A percentile compares a stretch with the other conserved stretches of the same genome.
These are phyloP conservation scores for Malacoraja senta DNA, from an alignment of 2,797 vertebrate genomes.

Conservation along the genomic window DNA sequence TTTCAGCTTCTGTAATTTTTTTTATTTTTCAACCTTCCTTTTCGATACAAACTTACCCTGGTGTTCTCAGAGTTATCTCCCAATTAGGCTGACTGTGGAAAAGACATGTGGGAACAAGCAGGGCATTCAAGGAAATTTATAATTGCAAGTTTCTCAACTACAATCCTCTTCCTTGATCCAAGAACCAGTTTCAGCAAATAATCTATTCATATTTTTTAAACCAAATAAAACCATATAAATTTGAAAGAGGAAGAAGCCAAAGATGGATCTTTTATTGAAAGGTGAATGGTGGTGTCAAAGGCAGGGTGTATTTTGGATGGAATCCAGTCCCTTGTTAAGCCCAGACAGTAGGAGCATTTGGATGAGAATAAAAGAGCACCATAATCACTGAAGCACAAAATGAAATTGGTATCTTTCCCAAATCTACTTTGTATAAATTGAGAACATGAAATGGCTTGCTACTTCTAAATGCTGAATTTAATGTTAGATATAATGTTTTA, in stretches of 20 bases:
- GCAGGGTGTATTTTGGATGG: background rate
- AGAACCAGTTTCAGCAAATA: background rate
- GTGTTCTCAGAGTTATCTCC: background rate
- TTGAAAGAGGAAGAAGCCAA: background rate
- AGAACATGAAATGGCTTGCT: background rate
- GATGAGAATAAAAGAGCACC: background rate
- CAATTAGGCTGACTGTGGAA: background rate
- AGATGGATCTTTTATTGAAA: background rate
- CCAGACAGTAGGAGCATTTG: background rate
- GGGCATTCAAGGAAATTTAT: too few relatives aligned
- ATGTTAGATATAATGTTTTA: background rate
- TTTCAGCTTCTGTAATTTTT: too few relatives aligned
- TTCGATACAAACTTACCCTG: background rate
- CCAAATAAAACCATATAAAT: background rate
- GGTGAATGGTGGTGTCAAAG: background rate
- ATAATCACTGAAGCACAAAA: background rate
- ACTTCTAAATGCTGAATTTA: background rate
- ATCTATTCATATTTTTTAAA: background rate
- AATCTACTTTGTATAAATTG: background rate
- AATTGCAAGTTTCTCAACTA: too few relatives aligned
- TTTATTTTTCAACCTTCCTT: too few relatives aligned
- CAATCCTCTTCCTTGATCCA: background rate
- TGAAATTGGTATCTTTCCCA: background rate
- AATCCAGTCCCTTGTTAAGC: background rate
- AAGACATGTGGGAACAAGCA: background rate